Percentiles rank a stretch among this genome's conserved stretches.
Evolutionary conservation across 2,888 invertebrate genomes (phyloP).

Genomic region (Lasius platythorax): DNA sequence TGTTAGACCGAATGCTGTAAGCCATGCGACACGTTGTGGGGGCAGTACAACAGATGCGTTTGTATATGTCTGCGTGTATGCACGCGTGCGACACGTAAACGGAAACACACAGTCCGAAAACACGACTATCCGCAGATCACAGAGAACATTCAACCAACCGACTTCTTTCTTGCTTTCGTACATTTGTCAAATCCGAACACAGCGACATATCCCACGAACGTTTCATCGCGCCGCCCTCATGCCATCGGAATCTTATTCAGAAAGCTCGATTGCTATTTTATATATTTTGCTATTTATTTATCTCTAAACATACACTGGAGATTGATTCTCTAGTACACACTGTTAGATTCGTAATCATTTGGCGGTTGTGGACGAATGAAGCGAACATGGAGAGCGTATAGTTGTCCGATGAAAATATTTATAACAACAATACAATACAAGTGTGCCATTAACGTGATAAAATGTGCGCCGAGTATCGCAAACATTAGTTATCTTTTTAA

Average conservation of each 20-base stretch:
- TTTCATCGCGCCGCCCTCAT: constrained; percentile 5
- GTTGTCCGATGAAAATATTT: too few species aligned
- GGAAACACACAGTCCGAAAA: constrained; percentile 22
- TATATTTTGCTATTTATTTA: constrained; percentile 20
- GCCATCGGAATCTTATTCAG: neutral
- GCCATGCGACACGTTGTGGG: constrained; percentile 67
- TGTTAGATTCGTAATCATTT: neutral
- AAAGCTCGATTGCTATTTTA: constrained; percentile 18
- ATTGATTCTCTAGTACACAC: constrained; percentile 11
- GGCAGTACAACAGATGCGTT: constrained; percentile 43
- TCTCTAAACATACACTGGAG: neutral
- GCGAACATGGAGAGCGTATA: neutral
- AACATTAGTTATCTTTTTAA: neutral
- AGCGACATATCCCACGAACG: constrained; percentile 69
- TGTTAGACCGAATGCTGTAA: constrained; percentile 76
- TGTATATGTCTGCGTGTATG: constrained; percentile 4
- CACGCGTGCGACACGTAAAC: constrained; percentile 34
- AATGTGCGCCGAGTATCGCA: neutral
- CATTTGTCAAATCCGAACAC: constrained; percentile 72
- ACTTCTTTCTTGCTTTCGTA: constrained; percentile 57
- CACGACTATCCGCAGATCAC: constrained; percentile 46
- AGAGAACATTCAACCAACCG: constrained; percentile 36
- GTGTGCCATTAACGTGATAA: neutral
- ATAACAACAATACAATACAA: too few species aligned
- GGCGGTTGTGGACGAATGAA: neutral